Conservation (phyloP, 2,888 invertebrate species). For the Autographa gamma region DNA sequence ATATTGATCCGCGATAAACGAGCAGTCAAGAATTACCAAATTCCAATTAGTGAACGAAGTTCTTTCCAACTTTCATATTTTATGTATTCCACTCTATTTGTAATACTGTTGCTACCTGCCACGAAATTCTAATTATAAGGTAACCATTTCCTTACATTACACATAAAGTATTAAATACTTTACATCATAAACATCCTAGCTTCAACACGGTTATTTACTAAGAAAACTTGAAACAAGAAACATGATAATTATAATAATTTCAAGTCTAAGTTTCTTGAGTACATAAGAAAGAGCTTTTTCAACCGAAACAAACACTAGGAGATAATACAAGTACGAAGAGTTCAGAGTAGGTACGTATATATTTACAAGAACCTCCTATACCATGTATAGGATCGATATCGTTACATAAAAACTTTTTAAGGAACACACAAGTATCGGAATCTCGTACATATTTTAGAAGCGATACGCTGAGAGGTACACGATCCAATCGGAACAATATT, state of each 20-base stretch:
- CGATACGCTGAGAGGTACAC: conserved; percentile 4
- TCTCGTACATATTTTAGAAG: neutral
- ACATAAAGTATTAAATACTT: neutral
- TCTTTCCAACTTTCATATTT: no score
- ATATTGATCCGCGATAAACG: no score
- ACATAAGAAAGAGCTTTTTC: conserved; percentile 9
- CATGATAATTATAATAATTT: neutral
- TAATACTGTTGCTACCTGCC: no score
- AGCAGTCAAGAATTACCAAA: no score
- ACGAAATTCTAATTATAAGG: no score
- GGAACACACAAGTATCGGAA: conserved; percentile 16
- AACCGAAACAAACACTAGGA: conserved; percentile 29
- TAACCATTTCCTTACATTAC: neutral
- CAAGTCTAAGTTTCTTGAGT: conserved; percentile 3
- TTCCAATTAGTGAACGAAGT: no score
- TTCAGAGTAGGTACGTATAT: neutral
- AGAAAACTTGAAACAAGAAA: neutral
- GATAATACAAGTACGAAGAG: no score
- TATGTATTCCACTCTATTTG: no score
- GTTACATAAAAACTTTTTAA: conserved; percentile 33
- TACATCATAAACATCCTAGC: neutral
- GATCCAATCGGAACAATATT: neutral
- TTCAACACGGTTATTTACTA: neutral
- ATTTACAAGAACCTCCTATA: neutral
- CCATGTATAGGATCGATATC: neutral